Conservation (phyloP, 2,888 invertebrate genomes). For the Plagiodera versicolora region DNA sequence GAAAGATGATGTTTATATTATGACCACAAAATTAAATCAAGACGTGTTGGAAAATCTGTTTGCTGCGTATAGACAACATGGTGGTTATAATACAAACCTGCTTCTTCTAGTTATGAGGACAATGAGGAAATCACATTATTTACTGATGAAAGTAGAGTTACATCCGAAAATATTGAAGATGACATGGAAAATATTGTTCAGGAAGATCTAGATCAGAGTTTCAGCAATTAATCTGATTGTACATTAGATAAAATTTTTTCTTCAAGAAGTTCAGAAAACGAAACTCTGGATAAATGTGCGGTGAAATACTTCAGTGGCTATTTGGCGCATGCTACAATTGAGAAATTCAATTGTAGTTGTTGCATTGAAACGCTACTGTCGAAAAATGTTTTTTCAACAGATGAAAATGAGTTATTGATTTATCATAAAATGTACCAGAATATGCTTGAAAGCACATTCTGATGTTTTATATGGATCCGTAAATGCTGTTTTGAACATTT, state of each 20-base stretch:
- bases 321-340: not conserved
- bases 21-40: not conserved
- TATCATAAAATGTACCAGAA: not conserved
- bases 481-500: not conserved
- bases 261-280: not conserved
- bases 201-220: not conserved
- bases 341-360: not conserved
- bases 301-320: too few relatives aligned
- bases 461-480: not conserved
- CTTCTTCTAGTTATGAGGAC: not conserved
- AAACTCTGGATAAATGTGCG: not conserved
- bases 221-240: not conserved
- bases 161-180: not conserved
- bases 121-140: not conserved
- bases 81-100: not conserved
- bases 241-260: not conserved
- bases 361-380: not conserved
- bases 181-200: not conserved
- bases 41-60: not conserved
- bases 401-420: not conserved
- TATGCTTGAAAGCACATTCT: not conserved
- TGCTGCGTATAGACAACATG: not conserved
- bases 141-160: not conserved
- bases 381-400: not conserved
- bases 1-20: not conserved